These are phyloP conservation scores for Thymelicus lineola DNA, from an alignment of 2,888 invertebrate genomes.

Conservation along the genomic window DNA sequence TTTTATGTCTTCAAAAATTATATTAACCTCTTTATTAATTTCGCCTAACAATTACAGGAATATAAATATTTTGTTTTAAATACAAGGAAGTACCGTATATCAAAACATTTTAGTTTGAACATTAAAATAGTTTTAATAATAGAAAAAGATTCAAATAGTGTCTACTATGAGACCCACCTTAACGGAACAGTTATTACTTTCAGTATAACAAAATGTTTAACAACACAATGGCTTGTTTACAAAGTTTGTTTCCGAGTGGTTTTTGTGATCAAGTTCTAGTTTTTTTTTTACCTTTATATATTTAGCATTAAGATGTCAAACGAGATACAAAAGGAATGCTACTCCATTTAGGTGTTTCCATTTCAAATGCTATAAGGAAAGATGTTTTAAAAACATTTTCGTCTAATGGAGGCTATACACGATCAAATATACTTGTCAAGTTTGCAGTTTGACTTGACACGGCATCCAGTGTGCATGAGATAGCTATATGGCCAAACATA, in stretches of 20 bases:
- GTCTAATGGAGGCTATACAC: no score
- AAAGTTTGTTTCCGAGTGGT: slow-evolving; percentile 1
- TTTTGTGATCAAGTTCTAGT: not conserved
- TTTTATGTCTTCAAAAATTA: no score
- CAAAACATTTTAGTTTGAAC: no score
- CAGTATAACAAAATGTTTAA: not conserved
- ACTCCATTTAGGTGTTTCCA: not conserved
- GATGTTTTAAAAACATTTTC: not conserved
- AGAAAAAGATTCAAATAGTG: not conserved
- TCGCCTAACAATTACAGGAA: no score
- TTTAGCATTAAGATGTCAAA: slow-evolving; percentile 1
- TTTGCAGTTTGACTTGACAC: no score
- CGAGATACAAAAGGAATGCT: not conserved
- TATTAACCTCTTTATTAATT: no score
- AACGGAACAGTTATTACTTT: not conserved
- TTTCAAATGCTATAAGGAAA: not conserved
- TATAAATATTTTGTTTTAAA: no score
- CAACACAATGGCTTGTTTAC: not conserved
- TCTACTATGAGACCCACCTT: not conserved
- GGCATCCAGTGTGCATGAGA: no score
- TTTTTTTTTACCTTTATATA: not conserved
- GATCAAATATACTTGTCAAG: no score
- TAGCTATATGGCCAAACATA: no score
- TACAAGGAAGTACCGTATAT: no score
- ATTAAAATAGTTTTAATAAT: no score